Base-by-base conservation (phyloP, 2,113 vertebrate species). In the Pomatorhinus ruficollis region DNA sequence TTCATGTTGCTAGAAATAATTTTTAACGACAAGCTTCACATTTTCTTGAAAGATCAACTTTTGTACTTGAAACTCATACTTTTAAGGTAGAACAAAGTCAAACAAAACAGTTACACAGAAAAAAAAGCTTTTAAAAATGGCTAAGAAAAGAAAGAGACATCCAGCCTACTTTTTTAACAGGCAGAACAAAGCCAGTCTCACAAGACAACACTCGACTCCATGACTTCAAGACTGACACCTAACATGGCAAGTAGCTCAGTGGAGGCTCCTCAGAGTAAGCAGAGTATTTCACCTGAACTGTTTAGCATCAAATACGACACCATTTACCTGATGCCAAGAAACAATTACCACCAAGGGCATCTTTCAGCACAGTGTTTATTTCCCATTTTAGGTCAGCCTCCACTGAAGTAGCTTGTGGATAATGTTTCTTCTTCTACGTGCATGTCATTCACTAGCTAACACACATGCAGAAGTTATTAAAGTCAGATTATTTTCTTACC, bases 401-500 rank as follows among this genome's bases (percentile, higher is more conserved):
- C 93, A 0, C 90, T 94, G 94, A 96, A 96, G 90, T 70, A 91
- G 86, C 93, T 97, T 96, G 93, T 89, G 68, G 66, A 80, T 94
- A 90, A 87, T 15, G 72, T 70, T 80, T 74, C 69, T 83, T 75
- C 80, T 77, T 90, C 69, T 95, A 96, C 81, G 78, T 96, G 95
- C 97, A 97, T 94, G 97, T 94, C 69, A 96, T 95, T 95, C 82
- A 92, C 94, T 91, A 91, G 83, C 72, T 92, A 96, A 96, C n/a
- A 96, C 71, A 97, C 57, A 97, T 97, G 96, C 94, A 91, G 63
- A 97, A 93, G 56, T 87, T 86, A 96, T 91, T 92, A 96, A 80
- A 97, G 95, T 91, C 75, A 76, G 81, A 91, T 95, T 92, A 61
- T 81, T 87, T 97, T 96, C 98, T 99, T 98, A 99, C 99, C 99